Base-by-base conservation (phyloP, 1,140 invertebrate species). In the Alviniconcha marisindica region DNA sequence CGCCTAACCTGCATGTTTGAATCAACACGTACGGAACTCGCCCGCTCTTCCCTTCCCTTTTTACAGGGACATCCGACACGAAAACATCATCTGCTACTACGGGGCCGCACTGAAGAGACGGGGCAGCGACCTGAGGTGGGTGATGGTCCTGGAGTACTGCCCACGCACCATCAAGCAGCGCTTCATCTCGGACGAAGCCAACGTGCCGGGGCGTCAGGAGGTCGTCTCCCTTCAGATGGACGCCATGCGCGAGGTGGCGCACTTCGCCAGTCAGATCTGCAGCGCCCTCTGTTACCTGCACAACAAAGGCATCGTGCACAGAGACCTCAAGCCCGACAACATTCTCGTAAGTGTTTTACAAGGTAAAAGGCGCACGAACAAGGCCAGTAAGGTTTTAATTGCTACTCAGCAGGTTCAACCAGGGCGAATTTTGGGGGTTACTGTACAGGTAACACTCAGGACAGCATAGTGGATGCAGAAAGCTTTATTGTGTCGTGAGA, bases 311-410 rank as follows among this genome's bases (percentile, higher is more conserved):
- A 85, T 91, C 44, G 89, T 92, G 5, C 91, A 92, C 63, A 77
- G 91, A 36, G 91, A 92, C 60, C 81, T 92, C 24, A 92, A 92
- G 63, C 84, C 89, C 14, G 91, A 92, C 54, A 92, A 92, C 84
- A 84, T 92, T 63, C 38, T 92, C 87, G 91, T 92, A 88, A 78
- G 88, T 85, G 14, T 80, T n/a, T n/a, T n/a, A n/a, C n/a, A n/a
- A n/a, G n/a, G n/a, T n/a, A n/a, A n/a, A n/a, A n/a, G n/a, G n/a
- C n/a, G n/a, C n/a, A n/a, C n/a, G n/a, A n/a, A n/a, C n/a, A n/a
- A n/a, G n/a, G n/a, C n/a, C n/a, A n/a, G n/a, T n/a, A n/a, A n/a
- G n/a, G n/a, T n/a, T n/a, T n/a, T n/a, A n/a, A n/a, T n/a, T n/a
- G n/a, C n/a, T n/a, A n/a, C n/a, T n/a, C n/a, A n/a, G n/a, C n/a